Evolutionary conservation across 2,113 vertebrate genomes (phyloP), one percentile per base, ranked within the genome.

Genomic region (Picathartes gymnocephalus): DNA sequence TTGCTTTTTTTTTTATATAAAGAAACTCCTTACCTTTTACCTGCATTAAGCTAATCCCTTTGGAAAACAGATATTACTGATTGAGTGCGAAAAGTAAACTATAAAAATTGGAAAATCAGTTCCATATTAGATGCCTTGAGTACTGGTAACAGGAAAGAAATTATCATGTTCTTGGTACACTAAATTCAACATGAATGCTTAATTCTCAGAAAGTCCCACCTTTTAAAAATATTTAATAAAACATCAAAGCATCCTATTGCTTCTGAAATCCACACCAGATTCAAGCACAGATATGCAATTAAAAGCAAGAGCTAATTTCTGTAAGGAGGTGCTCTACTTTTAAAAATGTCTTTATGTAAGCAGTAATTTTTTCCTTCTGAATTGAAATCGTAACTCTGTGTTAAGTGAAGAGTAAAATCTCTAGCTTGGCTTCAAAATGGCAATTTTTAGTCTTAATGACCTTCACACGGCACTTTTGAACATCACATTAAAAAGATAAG

Each of bases 171-270:
- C 89, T 88, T 88, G 78, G 57, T 95, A 96, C 82, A 96, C 45
- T 96, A 96, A 98, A 97, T 97, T 81, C 93, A 97, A 97, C 92
- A 96, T 54, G 44, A 89, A 95, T 84, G 81, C 89, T 95, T 93
- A 56, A 62, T 97, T 95, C 92, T 95, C 92, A 81, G 54, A 91
- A 96, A 97, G 83, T 60, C 65, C 96, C 95, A 98, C 97, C 97
- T 97, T 95, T 92, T 73, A 97, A 96, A 96, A 96, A 97, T 94
- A 97, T 96, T 97, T 97, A 97, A 98, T 98, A 97, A 98, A 98
- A 97, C 97, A 98, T 98, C 97, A 98, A 97, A 98, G 96, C 88
- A 92, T 86, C 54, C 83, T n/a, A 77, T 90, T 95, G 93, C 95
- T 97, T 98, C 95, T 97, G 96, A 98, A 97, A 97, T 94, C 88